Percentiles rank a stretch among this genome's conserved stretches.
phyloP scores from a whole-genome alignment of 2,888 invertebrate species.

The Spisula subtruncata region DNA sequence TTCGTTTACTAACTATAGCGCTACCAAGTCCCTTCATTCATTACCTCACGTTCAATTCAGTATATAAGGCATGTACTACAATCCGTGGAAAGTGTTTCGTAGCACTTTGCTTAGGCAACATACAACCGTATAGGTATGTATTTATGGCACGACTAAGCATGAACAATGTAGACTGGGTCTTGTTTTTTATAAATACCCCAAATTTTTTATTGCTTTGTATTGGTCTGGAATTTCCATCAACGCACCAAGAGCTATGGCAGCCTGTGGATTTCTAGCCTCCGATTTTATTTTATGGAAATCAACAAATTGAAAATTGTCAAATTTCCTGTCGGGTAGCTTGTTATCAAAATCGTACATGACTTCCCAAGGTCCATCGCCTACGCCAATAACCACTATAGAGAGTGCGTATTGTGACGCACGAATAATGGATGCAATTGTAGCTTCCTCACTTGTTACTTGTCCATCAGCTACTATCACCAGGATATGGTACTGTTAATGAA shows the following conservation, averaged over 20 bases:
- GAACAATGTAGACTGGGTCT: too few relatives aligned
- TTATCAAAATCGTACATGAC: constrained; percentile 78
- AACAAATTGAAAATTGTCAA: constrained; percentile 87
- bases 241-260: constrained; percentile 88
- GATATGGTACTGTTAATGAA: constrained; percentile 87
- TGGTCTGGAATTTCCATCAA: constrained; percentile 89
- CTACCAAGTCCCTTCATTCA: too few relatives aligned
- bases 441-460: constrained; percentile 88
- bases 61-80: too few relatives aligned
- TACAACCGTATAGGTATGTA: too few relatives aligned
- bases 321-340: constrained; percentile 88
- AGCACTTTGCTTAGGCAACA: too few relatives aligned
- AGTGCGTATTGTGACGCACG: constrained; percentile 88
- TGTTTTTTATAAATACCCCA: constrained; percentile 66
- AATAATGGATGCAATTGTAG: constrained; percentile 88
- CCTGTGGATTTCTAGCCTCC: constrained; percentile 75
- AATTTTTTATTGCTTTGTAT: constrained; percentile 81
- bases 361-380: constrained; percentile 84
- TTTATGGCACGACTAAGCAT: too few relatives aligned
- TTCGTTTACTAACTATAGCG: too few relatives aligned
- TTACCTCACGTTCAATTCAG: too few relatives aligned
- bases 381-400: constrained; percentile 88
- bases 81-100: too few relatives aligned
- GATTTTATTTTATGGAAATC: constrained; percentile 84
- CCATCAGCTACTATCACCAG: constrained; percentile 89